phyloP scores from a whole-genome alignment of 2,797 vertebrate species.

The Oreonectes daqikongensis region DNA sequence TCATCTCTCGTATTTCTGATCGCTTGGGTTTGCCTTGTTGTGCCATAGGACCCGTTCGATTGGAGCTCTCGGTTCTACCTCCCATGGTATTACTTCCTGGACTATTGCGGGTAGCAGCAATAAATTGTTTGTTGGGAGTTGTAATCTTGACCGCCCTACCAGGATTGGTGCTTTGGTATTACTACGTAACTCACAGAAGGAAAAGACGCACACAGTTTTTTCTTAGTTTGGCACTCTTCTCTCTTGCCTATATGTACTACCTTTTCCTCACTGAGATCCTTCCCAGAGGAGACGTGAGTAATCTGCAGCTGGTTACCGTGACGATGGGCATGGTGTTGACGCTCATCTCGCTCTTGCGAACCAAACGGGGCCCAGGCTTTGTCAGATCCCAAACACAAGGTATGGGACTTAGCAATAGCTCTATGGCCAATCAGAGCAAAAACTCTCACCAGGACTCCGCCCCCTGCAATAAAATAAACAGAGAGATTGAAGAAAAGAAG shows the following conservation, averaged over 20 bases:
- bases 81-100: slow-evolving; percentile 88
- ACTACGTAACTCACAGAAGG: slow-evolving; percentile 91
- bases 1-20: slow-evolving; percentile 78
- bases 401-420: slow-evolving; percentile 49
- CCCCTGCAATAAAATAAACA: slow-evolving; percentile 58
- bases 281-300: slow-evolving; percentile 76
- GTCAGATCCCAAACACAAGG: slow-evolving; percentile 64
- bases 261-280: slow-evolving; percentile 87
- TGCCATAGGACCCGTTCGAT: slow-evolving; percentile 79
- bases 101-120: slow-evolving; percentile 85
- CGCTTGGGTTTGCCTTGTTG: slow-evolving; percentile 87
- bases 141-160: slow-evolving; percentile 83
- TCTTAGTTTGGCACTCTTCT: slow-evolving; percentile 93
- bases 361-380: slow-evolving; percentile 87
- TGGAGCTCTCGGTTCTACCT: slow-evolving; percentile 87
- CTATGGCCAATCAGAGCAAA: slow-evolving; percentile 66
- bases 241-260: slow-evolving; percentile 93
- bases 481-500: slow-evolving; percentile 56
- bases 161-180: slow-evolving; percentile 90
- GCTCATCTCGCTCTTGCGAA: slow-evolving; percentile 78
- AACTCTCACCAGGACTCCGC: slow-evolving; percentile 54
- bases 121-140: slow-evolving; percentile 86
- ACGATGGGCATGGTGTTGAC: slow-evolving; percentile 83
- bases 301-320: slow-evolving; percentile 73
- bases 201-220: slow-evolving; percentile 92